phyloP scores from a whole-genome alignment of 1,140 invertebrate species.

The Cydia strobilella region DNA sequence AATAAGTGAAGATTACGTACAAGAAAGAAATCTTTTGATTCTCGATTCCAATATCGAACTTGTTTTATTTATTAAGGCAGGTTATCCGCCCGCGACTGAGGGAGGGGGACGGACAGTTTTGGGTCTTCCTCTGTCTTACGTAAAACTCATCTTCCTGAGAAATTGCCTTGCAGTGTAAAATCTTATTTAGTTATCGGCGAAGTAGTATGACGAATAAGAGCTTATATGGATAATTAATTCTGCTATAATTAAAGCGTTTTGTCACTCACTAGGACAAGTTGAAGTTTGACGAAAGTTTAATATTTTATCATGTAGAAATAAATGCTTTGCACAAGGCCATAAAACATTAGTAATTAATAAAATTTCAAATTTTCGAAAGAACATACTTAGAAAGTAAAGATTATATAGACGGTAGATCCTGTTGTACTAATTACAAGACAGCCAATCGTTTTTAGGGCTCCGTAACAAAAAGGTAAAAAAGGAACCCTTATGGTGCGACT shows the following conservation, averaged over 20 bases:
- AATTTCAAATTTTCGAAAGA: too few species aligned
- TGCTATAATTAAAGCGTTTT: neutral
- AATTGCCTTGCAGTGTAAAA: neutral
- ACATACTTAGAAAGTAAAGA: too few species aligned
- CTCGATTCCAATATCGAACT: slow-evolving; percentile 17
- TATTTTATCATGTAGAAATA: too few species aligned
- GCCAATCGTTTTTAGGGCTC: too few species aligned
- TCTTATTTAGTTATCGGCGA: neutral
- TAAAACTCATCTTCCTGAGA: neutral
- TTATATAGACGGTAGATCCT: too few species aligned
- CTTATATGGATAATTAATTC: neutral
- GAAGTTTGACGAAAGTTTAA: too few species aligned
- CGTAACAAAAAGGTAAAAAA: too few species aligned
- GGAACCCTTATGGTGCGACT: too few species aligned
- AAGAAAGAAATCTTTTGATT: slow-evolving; percentile 20
- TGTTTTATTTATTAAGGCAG: slow-evolving; percentile 29
- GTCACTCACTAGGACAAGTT: neutral
- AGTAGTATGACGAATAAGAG: neutral
- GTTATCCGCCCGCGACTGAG: neutral
- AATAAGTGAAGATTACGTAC: slow-evolving; percentile 32
- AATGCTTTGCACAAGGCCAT: too few species aligned
- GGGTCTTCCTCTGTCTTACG: neutral
- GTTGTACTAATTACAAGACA: too few species aligned
- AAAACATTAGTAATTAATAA: too few species aligned
- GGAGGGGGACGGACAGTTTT: slow-evolving; percentile 13